Evolutionary conservation across 2,113 vertebrate species (phyloP).

Genomic region (Cervus canadensis): DNA sequence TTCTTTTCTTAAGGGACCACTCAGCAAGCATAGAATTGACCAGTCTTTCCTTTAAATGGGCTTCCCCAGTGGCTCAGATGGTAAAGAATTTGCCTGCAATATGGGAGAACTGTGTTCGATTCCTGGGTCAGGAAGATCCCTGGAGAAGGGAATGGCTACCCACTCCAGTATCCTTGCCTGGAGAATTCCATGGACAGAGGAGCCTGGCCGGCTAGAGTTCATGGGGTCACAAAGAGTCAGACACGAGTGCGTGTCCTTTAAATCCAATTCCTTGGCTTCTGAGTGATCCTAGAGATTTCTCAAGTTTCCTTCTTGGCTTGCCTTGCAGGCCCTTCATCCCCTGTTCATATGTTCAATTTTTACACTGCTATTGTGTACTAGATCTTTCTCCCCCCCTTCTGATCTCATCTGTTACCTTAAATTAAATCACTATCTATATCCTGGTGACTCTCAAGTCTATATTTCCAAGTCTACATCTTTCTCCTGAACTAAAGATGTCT

Average conservation of each 20-base stretch:
- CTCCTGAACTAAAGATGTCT: background rate
- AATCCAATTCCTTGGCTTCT: background rate
- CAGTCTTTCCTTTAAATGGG: background rate
- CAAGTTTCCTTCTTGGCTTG: background rate
- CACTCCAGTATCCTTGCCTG: background rate
- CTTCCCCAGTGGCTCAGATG: background rate
- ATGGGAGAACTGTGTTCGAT: background rate
- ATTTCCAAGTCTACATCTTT: background rate
- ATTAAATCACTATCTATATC: background rate
- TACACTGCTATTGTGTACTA: background rate
- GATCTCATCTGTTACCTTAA: background rate
- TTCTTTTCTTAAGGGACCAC: background rate
- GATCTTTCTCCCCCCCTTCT: background rate
- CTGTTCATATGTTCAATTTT: background rate
- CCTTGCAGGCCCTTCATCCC: background rate
- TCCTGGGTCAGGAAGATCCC: background rate
- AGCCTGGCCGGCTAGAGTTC: background rate
- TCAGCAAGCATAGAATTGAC: background rate
- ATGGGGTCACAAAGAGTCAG: background rate
- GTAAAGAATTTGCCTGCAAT: background rate
- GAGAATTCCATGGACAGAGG: background rate
- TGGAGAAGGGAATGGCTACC: background rate
- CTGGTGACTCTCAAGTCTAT: background rate
- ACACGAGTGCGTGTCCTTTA: background rate
- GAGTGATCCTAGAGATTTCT: background rate